phyloP scores from a whole-genome alignment of 2,888 invertebrate species.

The Pasiphila rectangulata region DNA sequence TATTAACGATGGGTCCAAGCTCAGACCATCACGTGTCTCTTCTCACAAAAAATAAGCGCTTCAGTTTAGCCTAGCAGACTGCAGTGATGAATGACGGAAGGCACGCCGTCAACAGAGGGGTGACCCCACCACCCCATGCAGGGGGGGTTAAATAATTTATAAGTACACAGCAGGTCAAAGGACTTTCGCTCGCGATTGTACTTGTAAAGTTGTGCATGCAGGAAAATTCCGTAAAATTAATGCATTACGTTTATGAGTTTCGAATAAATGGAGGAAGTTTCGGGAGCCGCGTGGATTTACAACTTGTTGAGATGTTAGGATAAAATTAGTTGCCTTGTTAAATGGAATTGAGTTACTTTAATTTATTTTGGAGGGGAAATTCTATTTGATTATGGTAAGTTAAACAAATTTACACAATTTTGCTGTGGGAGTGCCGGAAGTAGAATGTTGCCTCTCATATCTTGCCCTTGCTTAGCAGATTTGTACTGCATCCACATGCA shows the following conservation, averaged over 20 bases:
- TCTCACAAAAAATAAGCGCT: conserved; percentile 35
- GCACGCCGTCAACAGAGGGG: conserved; percentile 29
- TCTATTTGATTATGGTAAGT: no score
- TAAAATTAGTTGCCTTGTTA: no score
- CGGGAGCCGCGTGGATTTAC: background rate
- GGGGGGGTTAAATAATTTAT: conserved; percentile 43
- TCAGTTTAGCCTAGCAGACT: conserved; percentile 44
- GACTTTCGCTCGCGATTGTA: conserved; percentile 32
- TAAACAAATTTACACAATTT: no score
- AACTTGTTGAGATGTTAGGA: conserved; percentile 1
- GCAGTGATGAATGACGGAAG: conserved; percentile 47
- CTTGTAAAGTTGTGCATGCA: conserved; percentile 7
- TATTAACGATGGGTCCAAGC: background rate
- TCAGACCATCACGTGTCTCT: background rate
- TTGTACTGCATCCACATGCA: no score
- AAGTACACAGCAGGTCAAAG: conserved; percentile 36
- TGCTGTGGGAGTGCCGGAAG: no score
- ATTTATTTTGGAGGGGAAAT: no score
- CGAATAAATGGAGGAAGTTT: conserved; percentile 7
- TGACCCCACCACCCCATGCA: conserved; percentile 3
- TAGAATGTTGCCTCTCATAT: no score
- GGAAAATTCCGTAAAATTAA: conserved; percentile 10
- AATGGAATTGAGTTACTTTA: no score
- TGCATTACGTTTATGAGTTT: conserved; percentile 13
- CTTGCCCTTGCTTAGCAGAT: no score